Conservation (phyloP, 2,888 invertebrate species). For the Galerucella calmariensis region DNA sequence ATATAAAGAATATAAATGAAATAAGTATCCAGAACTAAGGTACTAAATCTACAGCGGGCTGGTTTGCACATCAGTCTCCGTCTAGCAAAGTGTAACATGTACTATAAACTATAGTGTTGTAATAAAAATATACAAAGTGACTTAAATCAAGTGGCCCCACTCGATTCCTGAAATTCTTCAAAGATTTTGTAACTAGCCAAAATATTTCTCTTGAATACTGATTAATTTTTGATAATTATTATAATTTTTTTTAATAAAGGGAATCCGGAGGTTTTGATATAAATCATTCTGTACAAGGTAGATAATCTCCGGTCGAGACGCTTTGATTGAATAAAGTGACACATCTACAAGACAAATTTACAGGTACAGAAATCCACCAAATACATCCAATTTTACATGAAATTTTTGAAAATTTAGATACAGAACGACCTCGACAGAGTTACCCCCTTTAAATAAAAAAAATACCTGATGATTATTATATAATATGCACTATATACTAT, state of each 20-base stretch:
- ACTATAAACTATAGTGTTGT: conserved; percentile 60
- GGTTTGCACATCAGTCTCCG: conserved; percentile 66
- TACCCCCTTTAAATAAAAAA: conserved; percentile 40
- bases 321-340: conserved; percentile 12
- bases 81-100: conserved; percentile 62
- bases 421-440: conserved; percentile 21
- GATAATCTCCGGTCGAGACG: conserved; percentile 13
- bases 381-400: conserved; percentile 21
- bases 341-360: conserved; percentile 27
- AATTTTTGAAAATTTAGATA: conserved; percentile 20
- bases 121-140: conserved; percentile 49
- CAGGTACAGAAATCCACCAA: conserved; percentile 29
- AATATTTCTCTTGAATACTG: not conserved
- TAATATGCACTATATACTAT: conserved; percentile 55
- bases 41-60: conserved; percentile 65
- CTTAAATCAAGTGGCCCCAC: conserved; percentile 28
- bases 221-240: conserved; percentile 7
- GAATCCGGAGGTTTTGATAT: conserved; percentile 30
- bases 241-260: conserved; percentile 1
- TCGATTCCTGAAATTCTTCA: conserved; percentile 46
- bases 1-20: conserved; percentile 30
- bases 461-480: conserved; percentile 55
- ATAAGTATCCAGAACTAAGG: conserved; percentile 63
- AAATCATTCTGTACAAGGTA: conserved; percentile 35
- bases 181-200: conserved; percentile 40